These are phyloP conservation scores for Gorilla gorilla DNA, from an alignment of 2,113 vertebrate species.

Conservation along the genomic window DNA sequence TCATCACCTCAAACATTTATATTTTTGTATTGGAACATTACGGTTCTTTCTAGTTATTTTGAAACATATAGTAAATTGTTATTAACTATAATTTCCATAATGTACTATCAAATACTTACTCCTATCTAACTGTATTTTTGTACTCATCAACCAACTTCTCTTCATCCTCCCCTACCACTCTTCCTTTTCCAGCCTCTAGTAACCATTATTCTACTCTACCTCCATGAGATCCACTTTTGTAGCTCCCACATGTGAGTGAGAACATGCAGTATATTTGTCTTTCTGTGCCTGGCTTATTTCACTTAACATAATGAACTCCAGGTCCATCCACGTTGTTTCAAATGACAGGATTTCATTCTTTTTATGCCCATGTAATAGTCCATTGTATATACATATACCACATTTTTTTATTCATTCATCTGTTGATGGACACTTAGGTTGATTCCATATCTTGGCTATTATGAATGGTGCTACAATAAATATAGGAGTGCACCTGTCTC, in stretches of 20 bases:
- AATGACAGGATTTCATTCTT: neutral
- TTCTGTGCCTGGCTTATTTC: neutral
- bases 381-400: neutral
- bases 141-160: neutral
- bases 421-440: neutral
- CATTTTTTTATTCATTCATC: neutral
- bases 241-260: neutral
- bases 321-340: neutral
- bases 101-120: neutral
- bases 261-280: neutral
- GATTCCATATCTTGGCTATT: neutral
- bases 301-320: neutral
- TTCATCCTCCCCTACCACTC: neutral
- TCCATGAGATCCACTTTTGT: neutral
- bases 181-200: neutral
- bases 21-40: neutral
- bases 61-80: neutral
- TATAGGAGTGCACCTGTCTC: neutral
- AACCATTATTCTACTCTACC: neutral
- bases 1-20: neutral
- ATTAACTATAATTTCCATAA: neutral
- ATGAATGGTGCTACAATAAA: neutral
- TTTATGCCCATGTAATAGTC: neutral
- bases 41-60: neutral
- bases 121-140: neutral